phyloP scores from a whole-genome alignment of 92 coral and sea anemone species.

The Porites rus region DNA sequence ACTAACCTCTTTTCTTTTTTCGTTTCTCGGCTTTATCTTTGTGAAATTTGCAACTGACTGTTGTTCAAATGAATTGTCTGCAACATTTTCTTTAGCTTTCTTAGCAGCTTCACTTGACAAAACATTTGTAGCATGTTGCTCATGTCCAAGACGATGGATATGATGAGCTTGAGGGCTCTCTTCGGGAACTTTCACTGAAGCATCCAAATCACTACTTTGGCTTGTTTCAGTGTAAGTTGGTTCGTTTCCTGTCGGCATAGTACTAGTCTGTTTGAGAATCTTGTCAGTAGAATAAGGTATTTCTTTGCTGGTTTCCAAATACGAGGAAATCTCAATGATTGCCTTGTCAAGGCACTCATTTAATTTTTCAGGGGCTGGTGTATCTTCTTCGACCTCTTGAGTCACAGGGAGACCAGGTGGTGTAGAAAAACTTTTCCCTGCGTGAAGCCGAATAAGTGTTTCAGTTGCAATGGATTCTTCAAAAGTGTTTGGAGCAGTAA shows the following conservation, averaged over 20 bases:
- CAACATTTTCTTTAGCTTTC: background rate
- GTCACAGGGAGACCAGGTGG: slow-evolving; percentile 1
- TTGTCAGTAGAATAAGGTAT: too few species aligned
- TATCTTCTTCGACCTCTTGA: slow-evolving; percentile 63
- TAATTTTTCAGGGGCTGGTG: slow-evolving; percentile 63
- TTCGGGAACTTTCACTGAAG: background rate
- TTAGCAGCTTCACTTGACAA: background rate
- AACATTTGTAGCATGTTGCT: background rate
- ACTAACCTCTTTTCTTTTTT: slow-evolving; percentile 9
- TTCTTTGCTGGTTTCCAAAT: slow-evolving; percentile 62
- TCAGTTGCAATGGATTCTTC: slow-evolving; percentile 17
- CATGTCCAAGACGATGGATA: background rate
- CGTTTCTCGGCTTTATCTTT: slow-evolving; percentile 36
- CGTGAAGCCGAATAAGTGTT: slow-evolving; percentile 6
- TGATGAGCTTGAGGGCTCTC: background rate
- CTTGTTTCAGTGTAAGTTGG: background rate
- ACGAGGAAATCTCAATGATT: slow-evolving; percentile 76
- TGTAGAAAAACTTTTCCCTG: too few species aligned
- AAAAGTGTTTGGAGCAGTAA: background rate
- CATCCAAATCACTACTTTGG: background rate
- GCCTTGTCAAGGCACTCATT: slow-evolving; percentile 87
- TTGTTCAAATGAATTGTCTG: background rate
- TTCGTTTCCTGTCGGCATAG: background rate
- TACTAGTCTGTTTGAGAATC: background rate
- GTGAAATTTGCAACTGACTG: slow-evolving; percentile 24